phyloP scores from a whole-genome alignment of 1,140 invertebrate species.

The Homalodisca vitripennis region DNA sequence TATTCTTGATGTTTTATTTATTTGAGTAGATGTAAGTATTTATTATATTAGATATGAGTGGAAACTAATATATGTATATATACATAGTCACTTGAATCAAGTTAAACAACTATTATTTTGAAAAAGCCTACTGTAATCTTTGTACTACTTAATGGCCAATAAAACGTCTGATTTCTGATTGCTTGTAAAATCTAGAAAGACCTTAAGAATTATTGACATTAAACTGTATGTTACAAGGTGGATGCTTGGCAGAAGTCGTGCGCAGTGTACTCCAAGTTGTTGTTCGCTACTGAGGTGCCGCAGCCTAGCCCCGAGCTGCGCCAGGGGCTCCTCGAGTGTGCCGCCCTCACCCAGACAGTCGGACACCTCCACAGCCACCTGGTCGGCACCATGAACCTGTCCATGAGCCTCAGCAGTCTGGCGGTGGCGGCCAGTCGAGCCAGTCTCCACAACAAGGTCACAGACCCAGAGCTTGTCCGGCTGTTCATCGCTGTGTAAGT shows the following conservation, averaged over 20 bases:
- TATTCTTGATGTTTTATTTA: no score
- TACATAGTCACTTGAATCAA: no score
- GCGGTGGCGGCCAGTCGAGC: constrained; percentile 38
- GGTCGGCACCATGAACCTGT: constrained; percentile 36
- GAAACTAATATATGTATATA: no score
- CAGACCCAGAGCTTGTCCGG: constrained; percentile 45
- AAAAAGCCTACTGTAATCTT: no score
- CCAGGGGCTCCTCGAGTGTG: constrained; percentile 57
- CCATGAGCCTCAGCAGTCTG: constrained; percentile 36
- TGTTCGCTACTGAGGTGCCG: constrained; percentile 50
- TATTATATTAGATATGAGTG: no score
- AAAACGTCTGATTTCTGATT: no score
- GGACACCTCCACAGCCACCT: constrained; percentile 59
- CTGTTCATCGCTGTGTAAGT: constrained; percentile 53
- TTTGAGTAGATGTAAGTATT: no score
- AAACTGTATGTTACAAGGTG: no score
- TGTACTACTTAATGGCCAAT: no score
- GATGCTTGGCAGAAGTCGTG: constrained; percentile 53
- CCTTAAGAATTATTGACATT: no score
- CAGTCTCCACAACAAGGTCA: constrained; percentile 38
- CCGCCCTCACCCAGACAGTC: constrained; percentile 60
- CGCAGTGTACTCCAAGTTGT: constrained; percentile 54
- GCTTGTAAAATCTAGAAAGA: no score
- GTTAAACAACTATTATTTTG: no score
- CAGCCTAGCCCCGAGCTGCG: constrained; percentile 39